Conservation (phyloP, 53 echinoderm and acorn worm species). For the Hippasteria phrygiana region DNA sequence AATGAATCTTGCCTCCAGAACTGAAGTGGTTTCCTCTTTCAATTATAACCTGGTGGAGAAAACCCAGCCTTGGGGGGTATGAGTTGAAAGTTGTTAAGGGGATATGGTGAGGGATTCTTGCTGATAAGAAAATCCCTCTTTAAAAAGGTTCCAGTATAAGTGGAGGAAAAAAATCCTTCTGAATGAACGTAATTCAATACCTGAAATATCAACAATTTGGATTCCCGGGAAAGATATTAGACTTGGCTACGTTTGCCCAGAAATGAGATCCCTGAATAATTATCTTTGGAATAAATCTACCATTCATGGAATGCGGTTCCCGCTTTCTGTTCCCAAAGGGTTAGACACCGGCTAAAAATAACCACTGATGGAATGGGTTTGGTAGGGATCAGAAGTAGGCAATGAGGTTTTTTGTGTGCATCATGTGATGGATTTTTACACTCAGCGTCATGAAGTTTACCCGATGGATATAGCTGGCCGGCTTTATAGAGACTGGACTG, state of each 20-base stretch:
- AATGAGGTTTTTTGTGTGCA: too few relatives aligned
- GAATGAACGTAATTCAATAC: not conserved
- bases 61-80: constrained; percentile 10
- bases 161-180: not conserved
- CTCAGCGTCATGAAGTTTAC: too few relatives aligned
- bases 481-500: too few relatives aligned
- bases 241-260: not conserved
- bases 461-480: too few relatives aligned
- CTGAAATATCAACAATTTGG: not conserved
- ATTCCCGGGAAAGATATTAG: not conserved
- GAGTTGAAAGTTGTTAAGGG: not conserved
- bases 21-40: constrained; percentile 54
- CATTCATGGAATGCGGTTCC: not conserved
- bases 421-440: too few relatives aligned
- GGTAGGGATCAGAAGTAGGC: too few relatives aligned
- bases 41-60: constrained; percentile 10
- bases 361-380: too few relatives aligned
- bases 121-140: not conserved
- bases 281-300: not conserved
- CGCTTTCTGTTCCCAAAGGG: not conserved
- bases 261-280: not conserved
- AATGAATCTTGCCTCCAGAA: constrained; percentile 28
- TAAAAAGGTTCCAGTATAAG: not conserved
- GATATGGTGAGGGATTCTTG: too few relatives aligned
- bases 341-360: too few relatives aligned